phyloP scores from a whole-genome alignment of 1,140 invertebrate species.

The Stegodyphus mimosarum region DNA sequence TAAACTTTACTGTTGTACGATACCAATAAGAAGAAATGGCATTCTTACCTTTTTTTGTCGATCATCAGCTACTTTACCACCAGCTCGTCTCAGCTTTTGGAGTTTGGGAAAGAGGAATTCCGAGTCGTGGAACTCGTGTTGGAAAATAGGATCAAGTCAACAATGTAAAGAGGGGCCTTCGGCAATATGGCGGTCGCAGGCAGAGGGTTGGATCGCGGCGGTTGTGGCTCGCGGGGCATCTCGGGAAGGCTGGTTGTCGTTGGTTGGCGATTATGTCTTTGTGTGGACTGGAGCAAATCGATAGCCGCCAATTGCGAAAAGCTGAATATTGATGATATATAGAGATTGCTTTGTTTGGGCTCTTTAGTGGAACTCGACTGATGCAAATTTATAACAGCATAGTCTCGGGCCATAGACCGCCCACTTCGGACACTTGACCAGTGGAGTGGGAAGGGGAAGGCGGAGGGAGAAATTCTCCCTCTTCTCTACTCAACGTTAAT shows the following conservation, averaged over 20 bases:
- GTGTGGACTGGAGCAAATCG: slow-evolving; percentile 32
- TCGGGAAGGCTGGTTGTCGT: slow-evolving; percentile 44
- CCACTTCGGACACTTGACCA: too few species aligned
- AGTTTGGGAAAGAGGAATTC: not conserved
- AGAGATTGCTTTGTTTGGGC: not conserved
- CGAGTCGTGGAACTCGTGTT: not conserved
- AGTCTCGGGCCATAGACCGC: too few species aligned
- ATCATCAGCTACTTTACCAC: not conserved
- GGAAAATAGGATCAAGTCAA: not conserved
- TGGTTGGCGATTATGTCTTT: slow-evolving; percentile 54
- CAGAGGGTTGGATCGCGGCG: not conserved
- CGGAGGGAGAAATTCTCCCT: too few species aligned
- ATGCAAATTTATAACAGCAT: too few species aligned
- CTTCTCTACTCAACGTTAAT: too few species aligned
- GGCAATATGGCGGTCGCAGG: slow-evolving; percentile 47
- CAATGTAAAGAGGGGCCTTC: slow-evolving; percentile 9
- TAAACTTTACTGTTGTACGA: slow-evolving; percentile 6
- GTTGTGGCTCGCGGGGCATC: slow-evolving; percentile 17
- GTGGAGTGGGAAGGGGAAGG: too few species aligned
- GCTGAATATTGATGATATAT: slow-evolving; percentile 47
- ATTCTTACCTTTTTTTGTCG: not conserved
- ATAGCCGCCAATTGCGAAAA: slow-evolving; percentile 52
- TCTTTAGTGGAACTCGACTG: too few species aligned
- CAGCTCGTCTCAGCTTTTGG: not conserved
- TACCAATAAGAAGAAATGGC: not conserved